Evolutionary conservation across 1,140 invertebrate genomes (phyloP).

Genomic region (Nymphalis io): DNA sequence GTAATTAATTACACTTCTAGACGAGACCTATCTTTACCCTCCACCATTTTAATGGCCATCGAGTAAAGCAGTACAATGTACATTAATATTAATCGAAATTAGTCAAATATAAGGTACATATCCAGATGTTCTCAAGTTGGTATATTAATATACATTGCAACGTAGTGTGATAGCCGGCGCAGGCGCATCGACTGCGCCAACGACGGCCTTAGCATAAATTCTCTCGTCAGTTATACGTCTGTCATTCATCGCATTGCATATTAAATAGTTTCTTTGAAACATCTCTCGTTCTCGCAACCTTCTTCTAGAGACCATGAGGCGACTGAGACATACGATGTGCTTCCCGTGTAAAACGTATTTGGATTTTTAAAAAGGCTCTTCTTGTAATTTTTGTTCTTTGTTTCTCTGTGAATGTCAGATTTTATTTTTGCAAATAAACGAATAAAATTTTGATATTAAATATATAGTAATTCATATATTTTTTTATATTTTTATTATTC

Average conservation of each 20-base stretch:
- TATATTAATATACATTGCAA: constrained; percentile 6
- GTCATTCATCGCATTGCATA: constrained; percentile 44
- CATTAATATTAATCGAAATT: too few relatives aligned
- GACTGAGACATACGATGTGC: constrained; percentile 15
- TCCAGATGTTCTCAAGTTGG: not conserved
- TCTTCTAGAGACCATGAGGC: constrained; percentile 35
- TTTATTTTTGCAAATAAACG: not conserved
- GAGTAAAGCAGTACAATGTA: too few relatives aligned
- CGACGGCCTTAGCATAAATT: constrained; percentile 42
- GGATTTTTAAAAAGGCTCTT: constrained; percentile 26
- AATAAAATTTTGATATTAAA: too few relatives aligned
- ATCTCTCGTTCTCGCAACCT: constrained; percentile 30
- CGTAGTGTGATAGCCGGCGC: constrained; percentile 28
- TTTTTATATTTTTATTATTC: too few relatives aligned
- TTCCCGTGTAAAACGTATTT: constrained; percentile 32
- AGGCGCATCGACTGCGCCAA: constrained; percentile 28
- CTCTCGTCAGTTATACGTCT: constrained; percentile 35
- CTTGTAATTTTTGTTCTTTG: constrained; percentile 2
- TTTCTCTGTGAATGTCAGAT: not conserved
- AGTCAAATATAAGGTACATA: not conserved
- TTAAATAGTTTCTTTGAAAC: constrained; percentile 48
- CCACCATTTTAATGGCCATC: not conserved
- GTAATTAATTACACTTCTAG: constrained; percentile 22
- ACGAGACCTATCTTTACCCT: constrained; percentile 22
- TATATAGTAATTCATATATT: too few relatives aligned